These are phyloP conservation scores for Sarcophaga peregrina DNA, from an alignment of 1,140 invertebrate species.

Conservation along the genomic window DNA sequence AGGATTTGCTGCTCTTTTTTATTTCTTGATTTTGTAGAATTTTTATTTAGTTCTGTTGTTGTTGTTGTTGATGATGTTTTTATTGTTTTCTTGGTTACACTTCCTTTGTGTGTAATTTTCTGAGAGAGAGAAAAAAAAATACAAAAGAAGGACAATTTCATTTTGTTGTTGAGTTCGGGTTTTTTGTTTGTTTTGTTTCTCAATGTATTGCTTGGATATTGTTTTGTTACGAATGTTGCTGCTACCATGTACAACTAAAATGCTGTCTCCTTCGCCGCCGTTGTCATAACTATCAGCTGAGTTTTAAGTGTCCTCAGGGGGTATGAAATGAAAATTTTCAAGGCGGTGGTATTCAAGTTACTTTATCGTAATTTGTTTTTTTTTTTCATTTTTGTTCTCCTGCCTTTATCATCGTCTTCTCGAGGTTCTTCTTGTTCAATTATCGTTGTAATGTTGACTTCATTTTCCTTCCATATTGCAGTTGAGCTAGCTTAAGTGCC, in stretches of 20 bases:
- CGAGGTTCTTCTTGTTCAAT: constrained; percentile 12
- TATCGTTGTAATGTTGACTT: constrained; percentile 42
- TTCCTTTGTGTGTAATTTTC: constrained; percentile 45
- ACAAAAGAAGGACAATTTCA: constrained; percentile 3
- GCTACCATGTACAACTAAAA: not conserved
- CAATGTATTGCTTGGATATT: not conserved
- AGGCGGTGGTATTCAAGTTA: constrained; percentile 44
- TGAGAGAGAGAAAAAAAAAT: not conserved
- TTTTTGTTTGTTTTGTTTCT: not conserved
- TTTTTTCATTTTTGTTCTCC: not conserved
- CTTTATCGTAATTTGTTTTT: not conserved
- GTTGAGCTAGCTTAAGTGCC: no score
- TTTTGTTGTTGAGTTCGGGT: not conserved
- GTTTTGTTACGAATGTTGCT: not conserved
- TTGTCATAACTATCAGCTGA: constrained; percentile 33
- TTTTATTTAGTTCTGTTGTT: not conserved
- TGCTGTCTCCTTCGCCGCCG: not conserved
- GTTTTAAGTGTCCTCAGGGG: constrained; percentile 65
- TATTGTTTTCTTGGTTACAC: constrained; percentile 51
- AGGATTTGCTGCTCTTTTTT: constrained; percentile 3
- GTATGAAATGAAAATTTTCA: constrained; percentile 42
- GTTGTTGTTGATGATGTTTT: not conserved
- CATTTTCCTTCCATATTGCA: constrained; percentile 40
- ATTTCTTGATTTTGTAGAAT: constrained; percentile 25
- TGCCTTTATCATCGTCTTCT: not conserved